Base-by-base conservation (phyloP, 2,113 vertebrate species). In the Callipepla californica region DNA sequence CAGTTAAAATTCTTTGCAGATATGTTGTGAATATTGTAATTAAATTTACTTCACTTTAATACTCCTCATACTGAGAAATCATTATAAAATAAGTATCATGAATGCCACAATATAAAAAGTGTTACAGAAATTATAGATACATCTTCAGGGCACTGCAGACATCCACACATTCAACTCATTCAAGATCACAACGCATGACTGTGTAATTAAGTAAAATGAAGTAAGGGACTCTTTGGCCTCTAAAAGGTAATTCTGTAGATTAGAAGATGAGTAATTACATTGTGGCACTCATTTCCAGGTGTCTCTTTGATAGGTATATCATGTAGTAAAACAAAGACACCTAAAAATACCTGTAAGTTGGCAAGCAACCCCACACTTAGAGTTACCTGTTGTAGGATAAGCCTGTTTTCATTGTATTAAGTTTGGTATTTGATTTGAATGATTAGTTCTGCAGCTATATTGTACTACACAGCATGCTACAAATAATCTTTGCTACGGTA, bases 151-250 rank as follows among this genome's bases (percentile, higher is more conserved):
- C 42, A 67, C 34, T 77, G 42, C 87, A 91, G 59, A 32, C 44
- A 67, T 80, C 32, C 23, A 70, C 38, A 67, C 21, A 38, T 72
- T 78, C 55, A 92, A 13, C 45, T 89, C 20, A 59, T 74, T 89
- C 67, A 68, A 92, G 93, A 94, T 87, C 65, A 72, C 51, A 91
- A 92, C 77, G 57, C 85, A 74, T 72, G 65, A 87, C 34, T 65
- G 80, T 68, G 59, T 74, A 78, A 87, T 74, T 89, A 59, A 58
- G 83, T 77, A 26, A 82, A 93, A 85, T 28, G 67, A 44, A 57
- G 32, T 57, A 62, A 69, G 34, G 34, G 68, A 61, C 34, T 73
- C 21, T 50, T 0, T 51, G 34, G 51, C 20, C 28, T 74, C 65
- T 47, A 74, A 57, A 65, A 86, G 17, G 8, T 62, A 50, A 66